Conservation (phyloP, 2,888 invertebrate species). For the Baccha elongata region DNA sequence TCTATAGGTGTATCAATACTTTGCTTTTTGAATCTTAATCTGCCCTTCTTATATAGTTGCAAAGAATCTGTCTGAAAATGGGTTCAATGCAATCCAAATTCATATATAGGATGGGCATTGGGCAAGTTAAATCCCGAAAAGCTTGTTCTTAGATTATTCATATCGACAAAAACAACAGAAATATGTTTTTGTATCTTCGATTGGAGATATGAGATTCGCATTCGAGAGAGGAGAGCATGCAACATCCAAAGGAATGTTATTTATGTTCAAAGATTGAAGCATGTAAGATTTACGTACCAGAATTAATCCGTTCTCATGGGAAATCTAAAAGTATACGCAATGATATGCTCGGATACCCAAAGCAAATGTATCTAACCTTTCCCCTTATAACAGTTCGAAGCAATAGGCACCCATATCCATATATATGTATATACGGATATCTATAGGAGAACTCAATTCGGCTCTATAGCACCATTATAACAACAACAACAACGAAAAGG, state of each 20-base stretch:
- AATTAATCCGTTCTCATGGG: slow-evolving; percentile 72
- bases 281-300: slow-evolving; percentile 72
- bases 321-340: slow-evolving; percentile 73
- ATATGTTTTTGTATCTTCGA: slow-evolving; percentile 48
- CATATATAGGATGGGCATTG: not conserved
- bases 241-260: slow-evolving; percentile 58
- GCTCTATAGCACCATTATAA: not conserved
- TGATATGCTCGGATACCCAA: slow-evolving; percentile 69
- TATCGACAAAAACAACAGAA: slow-evolving; percentile 63
- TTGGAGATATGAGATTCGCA: slow-evolving; percentile 24
- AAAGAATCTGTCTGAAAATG: slow-evolving; percentile 15
- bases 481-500: slow-evolving; percentile 56
- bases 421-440: not conserved
- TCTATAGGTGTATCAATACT: slow-evolving; percentile 48
- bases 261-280: slow-evolving; percentile 59
- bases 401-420: not conserved
- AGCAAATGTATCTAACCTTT: slow-evolving; percentile 69
- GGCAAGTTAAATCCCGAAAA: slow-evolving; percentile 67
- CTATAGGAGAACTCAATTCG: slow-evolving; percentile 1
- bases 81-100: slow-evolving; percentile 44
- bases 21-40: slow-evolving; percentile 70
- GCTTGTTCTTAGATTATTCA: slow-evolving; percentile 66
- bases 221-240: slow-evolving; percentile 15
- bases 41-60: slow-evolving; percentile 38
- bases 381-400: slow-evolving; percentile 1